phyloP scores from a whole-genome alignment of 2,113 vertebrate genomes.

The Stigmatopora argus region DNA sequence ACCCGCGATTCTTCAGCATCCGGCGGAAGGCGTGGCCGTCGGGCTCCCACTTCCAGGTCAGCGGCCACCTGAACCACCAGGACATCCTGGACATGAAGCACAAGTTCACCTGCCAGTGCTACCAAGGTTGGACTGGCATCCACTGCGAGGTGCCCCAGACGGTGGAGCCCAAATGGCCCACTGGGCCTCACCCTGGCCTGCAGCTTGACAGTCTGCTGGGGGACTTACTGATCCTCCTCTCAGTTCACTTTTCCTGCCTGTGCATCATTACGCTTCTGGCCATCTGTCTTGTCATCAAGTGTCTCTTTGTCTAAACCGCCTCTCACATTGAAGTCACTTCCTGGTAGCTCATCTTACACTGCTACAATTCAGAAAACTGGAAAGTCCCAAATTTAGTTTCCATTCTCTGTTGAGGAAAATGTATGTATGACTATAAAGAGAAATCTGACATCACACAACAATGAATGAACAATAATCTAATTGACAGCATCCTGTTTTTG shows the following conservation, averaged over 20 bases:
- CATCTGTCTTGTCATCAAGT: slow-evolving; percentile 64
- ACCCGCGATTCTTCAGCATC: slow-evolving; percentile 73
- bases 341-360: neutral
- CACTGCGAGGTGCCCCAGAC: slow-evolving; percentile 78
- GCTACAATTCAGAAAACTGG: neutral
- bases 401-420: too few species aligned
- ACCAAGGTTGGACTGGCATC: slow-evolving; percentile 82
- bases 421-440: too few species aligned
- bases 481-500: too few species aligned
- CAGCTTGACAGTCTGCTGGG: slow-evolving; percentile 37
- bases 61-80: slow-evolving; percentile 63
- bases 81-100: slow-evolving; percentile 76
- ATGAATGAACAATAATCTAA: neutral
- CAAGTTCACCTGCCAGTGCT: slow-evolving; percentile 84
- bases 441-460: neutral
- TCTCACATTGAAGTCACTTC: neutral
- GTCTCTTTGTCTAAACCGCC: slow-evolving; percentile 52
- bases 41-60: slow-evolving; percentile 65
- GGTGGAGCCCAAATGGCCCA: slow-evolving; percentile 21
- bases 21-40: neutral
- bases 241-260: slow-evolving; percentile 62
- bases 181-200: slow-evolving; percentile 28
- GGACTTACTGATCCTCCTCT: slow-evolving; percentile 46
- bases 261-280: slow-evolving; percentile 61
- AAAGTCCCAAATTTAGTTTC: neutral